Evolutionary conservation across 30 jellyfish, hydroid and myxozoan species (phyloP).

Genomic region (Sanderia malayensis): DNA sequence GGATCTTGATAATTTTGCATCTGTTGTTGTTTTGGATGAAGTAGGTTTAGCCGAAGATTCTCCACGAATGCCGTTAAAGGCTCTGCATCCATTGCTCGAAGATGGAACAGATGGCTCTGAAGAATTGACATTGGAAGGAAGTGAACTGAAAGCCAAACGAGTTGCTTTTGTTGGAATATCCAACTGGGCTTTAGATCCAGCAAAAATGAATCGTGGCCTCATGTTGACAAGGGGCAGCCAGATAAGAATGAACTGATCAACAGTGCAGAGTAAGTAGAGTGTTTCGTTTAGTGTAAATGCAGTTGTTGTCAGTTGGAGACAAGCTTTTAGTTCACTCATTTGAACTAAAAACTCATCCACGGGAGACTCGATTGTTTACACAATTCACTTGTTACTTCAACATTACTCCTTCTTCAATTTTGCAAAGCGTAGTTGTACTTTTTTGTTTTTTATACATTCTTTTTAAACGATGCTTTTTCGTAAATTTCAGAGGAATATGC

Average conservation of each 20-base stretch:
- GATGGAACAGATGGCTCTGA: slow-evolving; percentile 92
- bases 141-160: slow-evolving; percentile 42
- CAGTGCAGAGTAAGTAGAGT: slow-evolving; percentile 59
- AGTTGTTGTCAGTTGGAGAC: too few relatives aligned
- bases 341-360: too few relatives aligned
- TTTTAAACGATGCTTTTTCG: too few relatives aligned
- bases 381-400: too few relatives aligned
- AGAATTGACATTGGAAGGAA: slow-evolving; percentile 62
- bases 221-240: slow-evolving; percentile 71
- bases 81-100: slow-evolving; percentile 80
- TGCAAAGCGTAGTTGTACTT: too few relatives aligned
- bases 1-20: slow-evolving; percentile 58
- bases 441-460: too few relatives aligned
- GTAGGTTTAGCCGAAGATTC: slow-evolving; percentile 87
- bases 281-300: neutral
- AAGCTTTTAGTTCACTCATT: too few relatives aligned
- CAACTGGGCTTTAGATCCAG: slow-evolving; percentile 81
- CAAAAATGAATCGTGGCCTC: slow-evolving; percentile 79
- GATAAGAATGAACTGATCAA: slow-evolving; percentile 45
- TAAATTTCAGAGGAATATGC: slow-evolving; percentile 46
- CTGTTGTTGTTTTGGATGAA: slow-evolving; percentile 87
- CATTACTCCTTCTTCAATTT: too few relatives aligned
- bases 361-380: too few relatives aligned
- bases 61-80: slow-evolving; percentile 85
- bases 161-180: slow-evolving; percentile 84